phyloP scores from a whole-genome alignment of 1,140 invertebrate species.

The Cyclargus thomasi region DNA sequence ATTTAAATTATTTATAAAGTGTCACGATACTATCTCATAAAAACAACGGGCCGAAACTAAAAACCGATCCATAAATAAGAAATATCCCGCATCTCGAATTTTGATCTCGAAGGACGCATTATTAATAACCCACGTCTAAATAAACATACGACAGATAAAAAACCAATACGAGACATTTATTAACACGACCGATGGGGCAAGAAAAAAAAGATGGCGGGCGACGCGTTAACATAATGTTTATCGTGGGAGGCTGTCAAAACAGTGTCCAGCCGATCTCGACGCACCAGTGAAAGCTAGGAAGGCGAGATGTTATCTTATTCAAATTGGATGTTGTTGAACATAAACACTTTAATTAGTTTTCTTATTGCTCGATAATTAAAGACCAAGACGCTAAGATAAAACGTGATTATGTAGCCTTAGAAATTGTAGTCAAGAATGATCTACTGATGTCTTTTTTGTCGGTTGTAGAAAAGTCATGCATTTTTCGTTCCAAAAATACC shows the following conservation, averaged over 20 bases:
- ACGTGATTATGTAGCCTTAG: no score
- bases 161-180: constrained; percentile 69
- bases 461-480: no score
- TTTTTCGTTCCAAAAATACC: no score
- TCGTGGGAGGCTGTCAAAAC: constrained; percentile 74
- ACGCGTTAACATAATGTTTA: constrained; percentile 68
- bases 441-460: no score
- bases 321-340: constrained; percentile 10
- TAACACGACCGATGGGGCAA: constrained; percentile 55
- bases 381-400: not conserved
- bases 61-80: constrained; percentile 39
- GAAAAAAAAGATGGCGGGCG: constrained; percentile 62
- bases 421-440: no score
- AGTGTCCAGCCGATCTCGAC: constrained; percentile 56
- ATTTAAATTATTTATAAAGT: constrained; percentile 3
- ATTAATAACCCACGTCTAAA: constrained; percentile 73
- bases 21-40: constrained; percentile 5
- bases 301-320: constrained; percentile 5
- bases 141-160: constrained; percentile 61
- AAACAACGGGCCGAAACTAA: constrained; percentile 55
- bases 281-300: constrained; percentile 63
- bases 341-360: not conserved
- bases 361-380: not conserved
- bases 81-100: constrained; percentile 64
- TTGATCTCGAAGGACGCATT: constrained; percentile 66